Evolutionary conservation across 2,797 vertebrate species (phyloP).

Genomic region (Amazonetta brasiliensis): DNA sequence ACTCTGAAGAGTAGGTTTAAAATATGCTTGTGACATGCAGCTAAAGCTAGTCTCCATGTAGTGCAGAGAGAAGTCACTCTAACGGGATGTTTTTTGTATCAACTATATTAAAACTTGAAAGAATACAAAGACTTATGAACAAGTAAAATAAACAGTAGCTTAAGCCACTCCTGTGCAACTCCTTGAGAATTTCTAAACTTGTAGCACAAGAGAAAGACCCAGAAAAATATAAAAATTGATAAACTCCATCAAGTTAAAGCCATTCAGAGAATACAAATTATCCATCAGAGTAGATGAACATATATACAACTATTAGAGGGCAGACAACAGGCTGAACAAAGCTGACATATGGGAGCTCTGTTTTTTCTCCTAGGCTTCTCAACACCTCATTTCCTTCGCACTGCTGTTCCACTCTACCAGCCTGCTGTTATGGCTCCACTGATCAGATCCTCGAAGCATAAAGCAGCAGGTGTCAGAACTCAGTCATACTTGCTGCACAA

Average conservation of each 20-base stretch:
- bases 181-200: neutral
- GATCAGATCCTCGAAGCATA: neutral
- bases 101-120: neutral
- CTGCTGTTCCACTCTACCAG: neutral
- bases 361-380: neutral
- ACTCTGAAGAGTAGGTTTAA: neutral
- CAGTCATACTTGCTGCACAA: neutral
- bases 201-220: neutral
- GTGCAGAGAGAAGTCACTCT: neutral
- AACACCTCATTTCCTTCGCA: neutral
- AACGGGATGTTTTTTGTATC: neutral
- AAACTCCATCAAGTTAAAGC: neutral
- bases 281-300: neutral
- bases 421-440: neutral
- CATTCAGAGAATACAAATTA: neutral
- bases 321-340: neutral
- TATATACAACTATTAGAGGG: neutral
- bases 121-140: neutral
- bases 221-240: neutral
- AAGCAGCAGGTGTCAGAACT: neutral
- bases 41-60: neutral
- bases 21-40: neutral
- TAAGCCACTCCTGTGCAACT: neutral
- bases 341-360: rapidly evolving
- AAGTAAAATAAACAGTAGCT: neutral